These are phyloP conservation scores for Tonatia bakeri DNA, from an alignment of 2,113 vertebrate species.

Conservation along the genomic window DNA sequence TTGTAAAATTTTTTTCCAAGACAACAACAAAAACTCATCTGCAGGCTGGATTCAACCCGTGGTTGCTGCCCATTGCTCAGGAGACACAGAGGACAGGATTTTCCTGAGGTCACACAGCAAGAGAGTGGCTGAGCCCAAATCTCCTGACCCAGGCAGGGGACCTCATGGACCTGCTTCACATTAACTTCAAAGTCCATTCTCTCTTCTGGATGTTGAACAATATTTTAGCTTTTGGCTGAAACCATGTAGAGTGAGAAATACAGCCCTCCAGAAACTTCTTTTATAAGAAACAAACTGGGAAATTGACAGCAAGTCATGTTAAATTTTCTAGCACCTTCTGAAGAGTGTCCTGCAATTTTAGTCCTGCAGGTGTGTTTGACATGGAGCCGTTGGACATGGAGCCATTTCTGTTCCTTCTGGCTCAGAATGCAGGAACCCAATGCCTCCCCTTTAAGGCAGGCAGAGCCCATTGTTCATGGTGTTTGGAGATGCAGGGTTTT, in stretches of 20 bases:
- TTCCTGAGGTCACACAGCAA: not conserved
- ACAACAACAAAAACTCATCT: not conserved
- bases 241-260: not conserved
- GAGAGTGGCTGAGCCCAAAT: not conserved
- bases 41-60: not conserved
- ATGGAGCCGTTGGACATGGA: not conserved
- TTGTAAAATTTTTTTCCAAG: not conserved
- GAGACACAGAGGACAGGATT: not conserved
- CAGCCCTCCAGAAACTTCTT: not conserved
- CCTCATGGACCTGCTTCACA: not conserved
- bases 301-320: not conserved
- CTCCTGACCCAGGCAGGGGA: not conserved
- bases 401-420: not conserved
- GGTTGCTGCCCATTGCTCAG: not conserved
- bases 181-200: not conserved
- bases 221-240: not conserved
- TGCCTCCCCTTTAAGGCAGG: not conserved
- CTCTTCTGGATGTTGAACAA: not conserved
- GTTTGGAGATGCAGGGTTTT: accelerated
- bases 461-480: accelerated
- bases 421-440: not conserved
- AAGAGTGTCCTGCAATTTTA: not conserved
- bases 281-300: not conserved
- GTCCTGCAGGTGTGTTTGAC: not conserved
- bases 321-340: not conserved